A percentile compares a stretch with the other conserved stretches of the same genome.
Conservation (phyloP, 2,113 vertebrate genomes). For the Phyllopteryx taeniolatus region DNA sequence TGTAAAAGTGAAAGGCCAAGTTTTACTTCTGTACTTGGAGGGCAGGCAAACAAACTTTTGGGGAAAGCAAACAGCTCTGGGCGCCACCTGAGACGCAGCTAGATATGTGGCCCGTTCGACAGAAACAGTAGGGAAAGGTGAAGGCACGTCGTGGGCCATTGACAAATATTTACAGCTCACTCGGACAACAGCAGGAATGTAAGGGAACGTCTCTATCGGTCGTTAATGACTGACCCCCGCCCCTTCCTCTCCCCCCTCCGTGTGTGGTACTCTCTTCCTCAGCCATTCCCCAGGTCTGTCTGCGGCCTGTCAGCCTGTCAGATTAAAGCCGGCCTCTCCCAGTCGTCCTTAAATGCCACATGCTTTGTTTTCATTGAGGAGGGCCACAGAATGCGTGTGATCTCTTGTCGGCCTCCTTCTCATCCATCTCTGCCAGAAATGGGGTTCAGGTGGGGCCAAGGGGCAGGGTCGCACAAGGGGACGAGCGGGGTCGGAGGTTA, state of each 20-base stretch:
- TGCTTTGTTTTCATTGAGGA: constrained; percentile 68
- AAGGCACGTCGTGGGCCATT: constrained; percentile 41
- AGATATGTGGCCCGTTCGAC: constrained; percentile 26
- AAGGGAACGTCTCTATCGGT: constrained; percentile 48
- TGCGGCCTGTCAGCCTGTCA: constrained; percentile 64
- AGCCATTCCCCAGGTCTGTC: constrained; percentile 52
- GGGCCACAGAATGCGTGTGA: constrained; percentile 71
- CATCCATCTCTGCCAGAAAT: constrained; percentile 66
- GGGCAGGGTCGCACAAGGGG: constrained; percentile 65
- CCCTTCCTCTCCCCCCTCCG: constrained; percentile 48
- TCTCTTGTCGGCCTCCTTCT: constrained; percentile 64
- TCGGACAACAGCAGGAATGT: constrained; percentile 59
- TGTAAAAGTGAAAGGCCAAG: constrained; percentile 75
- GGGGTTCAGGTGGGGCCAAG: constrained; percentile 62
- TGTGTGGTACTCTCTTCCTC: constrained; percentile 57
- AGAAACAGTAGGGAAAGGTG: constrained; percentile 45
- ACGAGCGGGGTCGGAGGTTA: constrained; percentile 66
- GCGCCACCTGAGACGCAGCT: constrained; percentile 35
- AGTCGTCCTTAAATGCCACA: constrained; percentile 60
- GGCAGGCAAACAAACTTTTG: constrained; percentile 60
- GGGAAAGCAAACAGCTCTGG: constrained; percentile 52
- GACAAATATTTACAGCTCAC: constrained; percentile 65
- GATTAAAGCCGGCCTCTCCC: constrained; percentile 57
- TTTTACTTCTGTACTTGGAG: constrained; percentile 68
- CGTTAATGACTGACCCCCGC: constrained; percentile 16